Base-by-base conservation (phyloP, 2,113 vertebrate species). In the Progne subis region DNA sequence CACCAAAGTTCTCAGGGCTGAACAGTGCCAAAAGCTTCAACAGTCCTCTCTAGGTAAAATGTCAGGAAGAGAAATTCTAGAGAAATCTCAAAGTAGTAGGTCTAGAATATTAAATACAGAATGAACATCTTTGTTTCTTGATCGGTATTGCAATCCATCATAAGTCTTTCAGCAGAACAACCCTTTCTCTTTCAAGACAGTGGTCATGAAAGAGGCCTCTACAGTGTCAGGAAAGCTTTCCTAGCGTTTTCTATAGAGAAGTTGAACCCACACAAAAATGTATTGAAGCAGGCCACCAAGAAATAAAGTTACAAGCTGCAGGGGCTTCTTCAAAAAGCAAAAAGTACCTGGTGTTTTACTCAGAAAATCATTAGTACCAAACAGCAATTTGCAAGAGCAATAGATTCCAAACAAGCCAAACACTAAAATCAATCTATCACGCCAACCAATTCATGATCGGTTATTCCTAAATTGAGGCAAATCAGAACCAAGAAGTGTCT, bases 141-240 rank as follows among this genome's bases (percentile, higher is more conserved):
- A 57, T 49, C n/a, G 56, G 12, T 32, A 69, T 8, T 18, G 52
- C 28, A 94, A 72, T 37, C 31, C 21, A 56, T 8, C 0, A 0
- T 11, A 60, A 83, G 18, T 11, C 44, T 87, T 55, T 23, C 9
- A 71, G 39, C 11, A 59, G 32, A 91, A 80, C 0, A 4, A 9
- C 32, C 14, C 24, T 46, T 71, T 55, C 32, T 65, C 26, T 72
- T 67, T 84, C 32, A 82, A 39, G 26, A 59, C 18, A 34, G 17
- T 13, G 15, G 32, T 20, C 44, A 55, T 0, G 0, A 25, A 5
- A 69, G 6, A 72, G 3, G 25, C 2, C 34, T 84, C 53, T 63
- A 6, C 5, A 59, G 24, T 23, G 26, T 87, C 29, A 50, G 12
- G 29, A 28, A 77, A 18, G 19, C 10, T 60, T 23, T 50, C 63